phyloP scores from a whole-genome alignment of 2,113 vertebrate species.

The Hemiprocne comata region DNA sequence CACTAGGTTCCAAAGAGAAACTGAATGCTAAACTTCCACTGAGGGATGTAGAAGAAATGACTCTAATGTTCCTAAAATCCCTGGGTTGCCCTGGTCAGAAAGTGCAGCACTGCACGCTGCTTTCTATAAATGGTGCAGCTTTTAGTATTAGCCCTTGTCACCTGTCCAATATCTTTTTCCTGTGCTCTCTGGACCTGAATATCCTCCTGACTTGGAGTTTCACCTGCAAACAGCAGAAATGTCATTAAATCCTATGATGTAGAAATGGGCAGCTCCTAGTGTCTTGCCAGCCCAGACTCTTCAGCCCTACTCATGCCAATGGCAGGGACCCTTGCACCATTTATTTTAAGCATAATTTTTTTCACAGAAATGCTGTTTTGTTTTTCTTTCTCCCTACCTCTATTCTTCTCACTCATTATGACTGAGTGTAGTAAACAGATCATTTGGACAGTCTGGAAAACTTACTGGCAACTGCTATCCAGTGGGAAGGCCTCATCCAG shows the following conservation, averaged over 20 bases:
- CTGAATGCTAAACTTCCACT: not conserved
- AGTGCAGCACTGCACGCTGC: not conserved
- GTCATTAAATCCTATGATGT: rapidly evolving
- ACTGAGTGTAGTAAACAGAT: not conserved
- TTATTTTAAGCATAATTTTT: not conserved
- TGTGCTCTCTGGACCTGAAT: not conserved
- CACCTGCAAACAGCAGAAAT: not conserved
- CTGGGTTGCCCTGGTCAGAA: not conserved
- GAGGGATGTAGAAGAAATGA: not conserved
- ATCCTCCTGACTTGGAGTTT: not conserved
- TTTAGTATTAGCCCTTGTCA: not conserved
- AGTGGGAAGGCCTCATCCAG: not conserved
- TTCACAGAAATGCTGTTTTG: not conserved
- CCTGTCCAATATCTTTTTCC: not conserved
- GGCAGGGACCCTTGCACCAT: not conserved
- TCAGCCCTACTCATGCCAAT: not conserved
- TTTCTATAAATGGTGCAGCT: not conserved
- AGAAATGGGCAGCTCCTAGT: not conserved
- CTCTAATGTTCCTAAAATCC: not conserved
- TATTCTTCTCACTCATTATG: not conserved
- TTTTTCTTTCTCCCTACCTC: not conserved
- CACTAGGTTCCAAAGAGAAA: not conserved
- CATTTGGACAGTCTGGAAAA: not conserved
- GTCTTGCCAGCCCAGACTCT: not conserved
- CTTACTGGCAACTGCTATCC: not conserved